Conservation (phyloP, 2,797 vertebrate genomes). For the Gymnoscopelus braueri region DNA sequence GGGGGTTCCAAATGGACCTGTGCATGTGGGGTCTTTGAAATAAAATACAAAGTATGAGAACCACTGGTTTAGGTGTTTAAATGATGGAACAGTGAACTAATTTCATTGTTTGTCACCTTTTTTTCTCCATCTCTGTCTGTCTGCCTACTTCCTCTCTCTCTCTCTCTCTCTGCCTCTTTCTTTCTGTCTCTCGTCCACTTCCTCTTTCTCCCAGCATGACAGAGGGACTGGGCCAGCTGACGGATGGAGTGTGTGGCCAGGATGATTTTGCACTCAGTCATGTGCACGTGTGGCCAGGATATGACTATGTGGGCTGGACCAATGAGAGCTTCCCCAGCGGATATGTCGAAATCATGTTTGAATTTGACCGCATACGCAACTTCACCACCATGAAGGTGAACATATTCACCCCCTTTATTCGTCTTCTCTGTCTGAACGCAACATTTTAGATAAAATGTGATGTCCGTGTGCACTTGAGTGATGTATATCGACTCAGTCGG, state of each 20-base stretch:
- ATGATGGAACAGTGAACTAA: too few species aligned
- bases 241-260: constrained; percentile 92
- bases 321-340: constrained; percentile 89
- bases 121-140: not conserved
- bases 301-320: constrained; percentile 96
- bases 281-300: constrained; percentile 93
- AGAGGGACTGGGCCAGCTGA: constrained; percentile 95
- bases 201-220: constrained; percentile 86
- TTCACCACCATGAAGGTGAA: constrained; percentile 97
- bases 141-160: not conserved
- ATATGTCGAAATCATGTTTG: constrained; percentile 95
- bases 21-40: too few species aligned
- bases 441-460: not conserved
- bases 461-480: too few species aligned
- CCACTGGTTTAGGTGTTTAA: too few species aligned
- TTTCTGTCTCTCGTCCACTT: constrained; percentile 1
- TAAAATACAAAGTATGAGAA: too few species aligned
- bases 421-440: too few species aligned
- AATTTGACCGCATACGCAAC: constrained; percentile 94
- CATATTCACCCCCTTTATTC: not conserved
- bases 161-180: constrained; percentile 3
- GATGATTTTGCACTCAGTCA: constrained; percentile 93
- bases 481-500: too few species aligned
- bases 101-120: too few species aligned
- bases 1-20: too few species aligned